These are phyloP conservation scores for Catostomus latipinnis DNA, from an alignment of 2,797 vertebrate genomes.

Conservation along the genomic window DNA sequence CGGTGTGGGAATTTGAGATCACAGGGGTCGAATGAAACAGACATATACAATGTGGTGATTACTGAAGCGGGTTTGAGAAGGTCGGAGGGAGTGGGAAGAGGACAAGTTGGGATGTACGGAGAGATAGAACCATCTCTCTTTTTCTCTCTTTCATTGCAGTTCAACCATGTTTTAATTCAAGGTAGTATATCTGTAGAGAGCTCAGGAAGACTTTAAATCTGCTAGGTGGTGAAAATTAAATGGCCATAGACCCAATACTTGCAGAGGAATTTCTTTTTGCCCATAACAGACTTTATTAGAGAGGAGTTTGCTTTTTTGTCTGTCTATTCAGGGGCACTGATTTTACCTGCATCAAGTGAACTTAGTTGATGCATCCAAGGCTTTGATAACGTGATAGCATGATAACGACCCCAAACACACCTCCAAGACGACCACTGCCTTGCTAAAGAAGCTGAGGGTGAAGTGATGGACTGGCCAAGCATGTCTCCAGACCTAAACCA, in stretches of 20 bases:
- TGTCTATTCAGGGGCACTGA: background rate
- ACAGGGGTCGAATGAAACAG: conserved; percentile 36
- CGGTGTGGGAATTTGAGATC: conserved; percentile 31
- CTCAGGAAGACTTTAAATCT: conserved; percentile 60
- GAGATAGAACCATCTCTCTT: background rate
- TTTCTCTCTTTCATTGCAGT: conserved; percentile 1
- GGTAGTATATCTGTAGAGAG: conserved; percentile 55
- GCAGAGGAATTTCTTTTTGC: conserved; percentile 72
- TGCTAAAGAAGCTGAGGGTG: no score
- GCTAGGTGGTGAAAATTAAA: conserved; percentile 71
- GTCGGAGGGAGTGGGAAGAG: conserved; percentile 23
- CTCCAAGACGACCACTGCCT: no score
- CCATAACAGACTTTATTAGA: conserved; percentile 68
- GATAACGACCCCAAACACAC: no score
- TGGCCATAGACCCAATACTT: conserved; percentile 74
- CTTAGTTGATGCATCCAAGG: no score
- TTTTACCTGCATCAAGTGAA: background rate
- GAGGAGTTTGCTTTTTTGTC: conserved; percentile 42
- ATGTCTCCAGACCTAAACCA: no score
- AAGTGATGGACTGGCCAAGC: no score
- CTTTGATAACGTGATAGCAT: no score
- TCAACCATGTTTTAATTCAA: conserved; percentile 46
- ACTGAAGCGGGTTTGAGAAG: conserved; percentile 35
- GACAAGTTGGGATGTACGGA: conserved; percentile 1
- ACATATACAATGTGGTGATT: conserved; percentile 48